phyloP scores from a whole-genome alignment of 1,140 invertebrate genomes.

The Cheumatopsyche charites region DNA sequence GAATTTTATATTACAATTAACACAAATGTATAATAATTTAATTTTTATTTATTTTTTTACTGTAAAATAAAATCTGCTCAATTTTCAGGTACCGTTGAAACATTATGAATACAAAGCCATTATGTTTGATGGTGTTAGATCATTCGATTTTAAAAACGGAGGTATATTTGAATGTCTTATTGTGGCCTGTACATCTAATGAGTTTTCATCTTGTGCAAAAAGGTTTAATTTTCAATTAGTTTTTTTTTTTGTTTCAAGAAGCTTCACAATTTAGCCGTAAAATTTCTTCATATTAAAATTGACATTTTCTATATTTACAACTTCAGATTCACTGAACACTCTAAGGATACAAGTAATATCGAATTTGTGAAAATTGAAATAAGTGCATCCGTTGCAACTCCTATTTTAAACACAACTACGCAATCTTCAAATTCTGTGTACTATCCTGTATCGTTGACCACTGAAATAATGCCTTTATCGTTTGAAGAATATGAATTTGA shows the following conservation, averaged over 20 bases:
- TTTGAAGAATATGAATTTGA: conserved; percentile 48
- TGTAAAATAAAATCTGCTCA: too few species aligned
- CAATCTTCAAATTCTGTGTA: conserved; percentile 50
- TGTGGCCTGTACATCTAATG: conserved; percentile 40
- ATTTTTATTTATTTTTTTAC: too few species aligned
- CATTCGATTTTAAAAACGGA: conserved; percentile 29
- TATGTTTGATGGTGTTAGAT: conserved; percentile 41
- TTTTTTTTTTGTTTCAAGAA: too few species aligned
- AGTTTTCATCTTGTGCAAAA: conserved; percentile 32
- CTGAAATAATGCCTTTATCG: conserved; percentile 54
- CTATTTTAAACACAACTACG: conserved; percentile 45
- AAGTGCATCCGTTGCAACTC: conserved; percentile 50
- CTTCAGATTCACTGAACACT: conserved; percentile 53
- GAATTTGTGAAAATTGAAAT: conserved; percentile 52
- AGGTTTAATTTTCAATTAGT: conserved; percentile 38
- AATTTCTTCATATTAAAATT: too few species aligned
- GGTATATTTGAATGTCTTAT: conserved; percentile 41
- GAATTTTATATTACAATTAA: conserved; percentile 32
- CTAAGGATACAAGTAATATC: conserved; percentile 50
- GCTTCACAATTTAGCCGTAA: too few species aligned
- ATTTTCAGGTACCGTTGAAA: conserved; percentile 17
- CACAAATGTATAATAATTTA: too few species aligned
- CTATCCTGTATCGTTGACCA: conserved; percentile 53
- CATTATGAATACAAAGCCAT: conserved; percentile 41
- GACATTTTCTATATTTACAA: too few species aligned